Evolutionary conservation across 2,888 invertebrate genomes (phyloP).

Genomic region (Pachydiplax longipennis): DNA sequence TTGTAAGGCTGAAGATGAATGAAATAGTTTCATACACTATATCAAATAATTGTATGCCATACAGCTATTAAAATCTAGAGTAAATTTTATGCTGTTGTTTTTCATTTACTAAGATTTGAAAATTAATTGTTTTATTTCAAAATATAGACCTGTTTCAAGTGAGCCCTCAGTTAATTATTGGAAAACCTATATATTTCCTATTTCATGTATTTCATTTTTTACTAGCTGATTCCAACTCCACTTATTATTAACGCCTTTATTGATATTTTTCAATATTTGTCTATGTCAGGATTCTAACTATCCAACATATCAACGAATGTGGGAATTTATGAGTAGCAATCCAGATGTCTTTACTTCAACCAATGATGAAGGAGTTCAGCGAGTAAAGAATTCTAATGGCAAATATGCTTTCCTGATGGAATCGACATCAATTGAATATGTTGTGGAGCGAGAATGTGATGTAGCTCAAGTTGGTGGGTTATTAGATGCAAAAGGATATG

Average conservation of each 20-base stretch:
- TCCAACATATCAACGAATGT: conserved; percentile 81
- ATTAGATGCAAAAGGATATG: conserved; percentile 63
- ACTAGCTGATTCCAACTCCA: background rate
- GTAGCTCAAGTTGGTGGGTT: conserved; percentile 57
- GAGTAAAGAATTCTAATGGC: conserved; percentile 59
- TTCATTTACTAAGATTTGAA: no score
- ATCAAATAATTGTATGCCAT: no score
- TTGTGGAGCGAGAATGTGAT: conserved; percentile 60
- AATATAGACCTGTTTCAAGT: no score
- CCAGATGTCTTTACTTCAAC: conserved; percentile 66
- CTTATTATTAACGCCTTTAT: background rate
- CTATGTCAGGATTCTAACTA: conserved; percentile 76
- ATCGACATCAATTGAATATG: conserved; percentile 67
- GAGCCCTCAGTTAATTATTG: no score
- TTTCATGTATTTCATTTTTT: no score
- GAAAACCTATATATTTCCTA: no score
- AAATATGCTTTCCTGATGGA: conserved; percentile 65
- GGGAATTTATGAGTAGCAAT: conserved; percentile 75
- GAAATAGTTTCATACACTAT: no score
- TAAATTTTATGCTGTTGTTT: no score
- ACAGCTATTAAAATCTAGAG: no score
- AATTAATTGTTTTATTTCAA: no score
- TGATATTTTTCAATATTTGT: background rate
- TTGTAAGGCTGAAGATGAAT: no score
- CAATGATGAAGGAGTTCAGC: conserved; percentile 72